Evolutionary conservation across 2,113 vertebrate species (phyloP).

Genomic region (Mastomys coucha): DNA sequence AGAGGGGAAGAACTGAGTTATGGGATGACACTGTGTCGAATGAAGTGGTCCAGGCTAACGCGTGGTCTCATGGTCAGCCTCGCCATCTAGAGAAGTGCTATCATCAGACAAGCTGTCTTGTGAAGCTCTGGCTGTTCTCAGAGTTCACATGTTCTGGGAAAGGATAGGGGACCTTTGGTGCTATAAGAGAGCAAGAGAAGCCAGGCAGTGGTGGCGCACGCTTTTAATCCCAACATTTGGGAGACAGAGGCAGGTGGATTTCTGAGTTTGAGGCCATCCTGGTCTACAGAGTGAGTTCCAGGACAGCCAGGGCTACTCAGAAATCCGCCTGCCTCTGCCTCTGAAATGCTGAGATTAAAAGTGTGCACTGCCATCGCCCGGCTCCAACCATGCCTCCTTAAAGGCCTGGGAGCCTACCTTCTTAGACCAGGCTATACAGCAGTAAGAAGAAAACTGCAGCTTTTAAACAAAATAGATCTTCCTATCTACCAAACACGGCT

Average conservation of each 20-base stretch:
- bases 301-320: too few species aligned
- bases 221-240: too few species aligned
- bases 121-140: background rate
- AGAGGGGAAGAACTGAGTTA: background rate
- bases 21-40: background rate
- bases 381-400: too few species aligned
- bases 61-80: background rate
- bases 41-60: background rate
- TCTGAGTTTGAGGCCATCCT: too few species aligned
- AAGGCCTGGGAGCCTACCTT: too few species aligned
- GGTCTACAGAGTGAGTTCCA: too few species aligned
- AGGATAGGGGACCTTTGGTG: background rate
- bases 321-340: too few species aligned
- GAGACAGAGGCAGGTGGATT: too few species aligned
- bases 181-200: background rate
- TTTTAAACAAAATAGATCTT: background rate
- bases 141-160: background rate
- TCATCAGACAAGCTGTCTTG: background rate
- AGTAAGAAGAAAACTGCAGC: background rate
- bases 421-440: background rate
- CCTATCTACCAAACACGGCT: background rate
- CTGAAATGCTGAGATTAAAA: too few species aligned
- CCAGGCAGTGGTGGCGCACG: too few species aligned
- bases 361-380: too few species aligned
- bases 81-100: background rate